Percentiles rank a stretch among this genome's conserved stretches.
phyloP scores from a whole-genome alignment of 2,888 invertebrate genomes.

The Venusia cambrica region DNA sequence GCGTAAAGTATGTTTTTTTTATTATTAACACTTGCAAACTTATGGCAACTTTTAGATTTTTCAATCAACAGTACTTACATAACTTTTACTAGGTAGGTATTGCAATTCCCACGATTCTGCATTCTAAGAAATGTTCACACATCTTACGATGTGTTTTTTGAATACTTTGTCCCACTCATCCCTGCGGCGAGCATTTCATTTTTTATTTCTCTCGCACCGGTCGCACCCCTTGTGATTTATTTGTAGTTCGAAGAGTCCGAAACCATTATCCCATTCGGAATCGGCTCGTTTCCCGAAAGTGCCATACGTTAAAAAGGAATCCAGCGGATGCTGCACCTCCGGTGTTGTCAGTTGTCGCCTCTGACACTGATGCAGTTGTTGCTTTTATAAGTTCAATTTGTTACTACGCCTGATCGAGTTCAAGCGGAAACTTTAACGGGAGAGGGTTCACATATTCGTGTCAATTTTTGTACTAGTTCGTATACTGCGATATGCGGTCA shows the following conservation, averaged over 20 bases:
- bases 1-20: too few species aligned
- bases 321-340: conserved; percentile 70
- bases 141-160: conserved; percentile 48
- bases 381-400: conserved; percentile 53
- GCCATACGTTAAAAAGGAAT: conserved; percentile 60
- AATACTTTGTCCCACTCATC: conserved; percentile 47
- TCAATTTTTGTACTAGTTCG: conserved; percentile 57
- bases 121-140: conserved; percentile 17
- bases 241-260: conserved; percentile 44
- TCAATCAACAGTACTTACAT: not conserved
- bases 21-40: too few species aligned
- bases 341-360: conserved; percentile 73
- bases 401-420: conserved; percentile 63
- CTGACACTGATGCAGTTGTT: conserved; percentile 49
- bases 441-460: conserved; percentile 56
- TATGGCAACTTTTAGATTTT: not conserved
- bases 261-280: conserved; percentile 54
- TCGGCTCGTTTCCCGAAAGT: conserved; percentile 55
- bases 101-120: conserved; percentile 22
- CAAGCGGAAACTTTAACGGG: conserved; percentile 66
- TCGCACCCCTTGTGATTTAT: conserved; percentile 70
- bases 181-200: conserved; percentile 36
- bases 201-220: conserved; percentile 57
- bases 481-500: conserved; percentile 54
- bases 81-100: conserved; percentile 3